Conservation (phyloP, 1,140 invertebrate genomes). For the Lerema accius region DNA sequence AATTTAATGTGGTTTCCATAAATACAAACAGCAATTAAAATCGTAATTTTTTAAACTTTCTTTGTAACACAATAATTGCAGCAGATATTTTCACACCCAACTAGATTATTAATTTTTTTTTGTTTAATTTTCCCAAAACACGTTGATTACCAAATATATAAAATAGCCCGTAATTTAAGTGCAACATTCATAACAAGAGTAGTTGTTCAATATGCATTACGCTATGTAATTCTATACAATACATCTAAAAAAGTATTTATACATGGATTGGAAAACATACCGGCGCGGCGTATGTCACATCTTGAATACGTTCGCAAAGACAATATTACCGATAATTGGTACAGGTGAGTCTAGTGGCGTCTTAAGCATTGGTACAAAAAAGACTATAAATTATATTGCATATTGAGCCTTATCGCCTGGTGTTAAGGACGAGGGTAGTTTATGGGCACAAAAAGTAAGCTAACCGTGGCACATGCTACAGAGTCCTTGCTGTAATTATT, state of each 20-base stretch:
- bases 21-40: too few relatives aligned
- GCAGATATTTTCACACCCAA: too few relatives aligned
- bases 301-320: constrained; percentile 34
- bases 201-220: constrained; percentile 17
- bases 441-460: constrained; percentile 33
- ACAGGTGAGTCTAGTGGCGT: constrained; percentile 51
- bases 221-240: constrained; percentile 15
- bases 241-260: constrained; percentile 11
- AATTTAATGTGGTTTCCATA: too few relatives aligned
- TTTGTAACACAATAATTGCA: too few relatives aligned
- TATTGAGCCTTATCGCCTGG: constrained; percentile 23
- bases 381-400: constrained; percentile 9
- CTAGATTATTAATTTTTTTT: too few relatives aligned
- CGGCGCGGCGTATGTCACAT: constrained; percentile 30
- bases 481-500: constrained; percentile 54
- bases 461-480: constrained; percentile 42
- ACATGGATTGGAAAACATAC: constrained; percentile 19
- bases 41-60: too few relatives aligned
- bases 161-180: too few relatives aligned
- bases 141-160: too few relatives aligned
- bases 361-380: constrained; percentile 35
- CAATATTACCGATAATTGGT: constrained; percentile 58
- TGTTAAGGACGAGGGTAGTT: constrained; percentile 30
- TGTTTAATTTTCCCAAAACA: too few relatives aligned
- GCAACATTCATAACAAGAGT: too few relatives aligned